Conservation (phyloP, 2,888 invertebrate genomes). For the Drosophila nr. fundita region DNA sequence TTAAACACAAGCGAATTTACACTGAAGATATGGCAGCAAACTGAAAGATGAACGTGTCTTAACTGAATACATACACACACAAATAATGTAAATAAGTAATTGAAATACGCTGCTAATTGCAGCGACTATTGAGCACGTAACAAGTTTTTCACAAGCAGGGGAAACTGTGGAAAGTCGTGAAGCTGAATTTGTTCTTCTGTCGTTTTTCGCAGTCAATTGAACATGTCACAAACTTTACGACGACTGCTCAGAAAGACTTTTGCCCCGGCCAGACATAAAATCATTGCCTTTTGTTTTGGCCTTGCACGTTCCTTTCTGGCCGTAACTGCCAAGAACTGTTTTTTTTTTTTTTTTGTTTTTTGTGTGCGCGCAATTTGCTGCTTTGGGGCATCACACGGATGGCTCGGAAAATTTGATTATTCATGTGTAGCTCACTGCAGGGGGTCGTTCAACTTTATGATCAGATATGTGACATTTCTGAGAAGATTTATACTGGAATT, state of each 20-base stretch:
- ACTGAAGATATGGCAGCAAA: background rate
- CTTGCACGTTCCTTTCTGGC: constrained; percentile 9
- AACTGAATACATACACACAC: background rate
- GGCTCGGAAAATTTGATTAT: constrained; percentile 60
- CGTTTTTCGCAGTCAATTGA: constrained; percentile 70
- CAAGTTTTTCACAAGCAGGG: constrained; percentile 16
- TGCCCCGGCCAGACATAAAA: background rate
- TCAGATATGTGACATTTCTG: background rate
- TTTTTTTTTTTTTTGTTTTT: constrained; percentile 19
- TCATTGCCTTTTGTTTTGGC: constrained; percentile 26
- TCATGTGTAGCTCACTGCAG: constrained; percentile 46
- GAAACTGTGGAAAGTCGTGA: background rate
- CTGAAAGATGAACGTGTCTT: background rate
- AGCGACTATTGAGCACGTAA: constrained; percentile 33
- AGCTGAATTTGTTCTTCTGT: constrained; percentile 15
- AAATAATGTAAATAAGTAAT: constrained; percentile 32
- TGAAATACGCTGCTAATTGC: constrained; percentile 58
- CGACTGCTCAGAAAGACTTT: constrained; percentile 20
- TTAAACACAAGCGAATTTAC: background rate
- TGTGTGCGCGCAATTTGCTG: constrained; percentile 45
- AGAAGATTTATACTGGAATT: background rate
- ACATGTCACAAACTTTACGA: constrained; percentile 51
- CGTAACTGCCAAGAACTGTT: constrained; percentile 9
- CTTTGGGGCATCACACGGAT: constrained; percentile 15
- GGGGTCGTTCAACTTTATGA: background rate